phyloP scores from a whole-genome alignment of 2,797 vertebrate species.

The Phrynocephalus forsythii region DNA sequence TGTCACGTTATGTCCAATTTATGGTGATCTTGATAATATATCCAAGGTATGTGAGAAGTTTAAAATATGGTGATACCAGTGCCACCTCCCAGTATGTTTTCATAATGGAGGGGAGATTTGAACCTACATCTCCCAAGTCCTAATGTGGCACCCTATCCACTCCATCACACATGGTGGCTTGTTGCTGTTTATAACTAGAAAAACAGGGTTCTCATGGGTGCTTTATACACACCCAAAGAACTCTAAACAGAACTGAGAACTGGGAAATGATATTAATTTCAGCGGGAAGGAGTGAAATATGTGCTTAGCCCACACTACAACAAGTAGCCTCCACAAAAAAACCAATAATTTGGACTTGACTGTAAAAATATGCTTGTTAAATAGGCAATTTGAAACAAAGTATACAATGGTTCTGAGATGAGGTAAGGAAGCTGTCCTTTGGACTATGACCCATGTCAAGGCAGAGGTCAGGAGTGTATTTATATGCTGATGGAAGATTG shows the following conservation, averaged over 20 bases:
- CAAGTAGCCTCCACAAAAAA: not conserved
- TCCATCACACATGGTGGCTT: not conserved
- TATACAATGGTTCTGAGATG: not conserved
- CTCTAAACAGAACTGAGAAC: too few relatives aligned
- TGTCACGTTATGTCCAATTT: not conserved
- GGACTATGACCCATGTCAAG: not conserved
- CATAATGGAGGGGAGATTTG: not conserved
- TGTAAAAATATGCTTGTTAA: not conserved
- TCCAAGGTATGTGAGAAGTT: not conserved
- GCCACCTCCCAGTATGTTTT: not conserved
- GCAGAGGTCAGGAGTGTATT: not conserved
- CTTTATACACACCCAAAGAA: not conserved
- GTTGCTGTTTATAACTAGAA: not conserved
- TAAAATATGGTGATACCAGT: not conserved
- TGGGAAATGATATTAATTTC: not conserved
- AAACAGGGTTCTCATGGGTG: not conserved
- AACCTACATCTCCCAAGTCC: not conserved
- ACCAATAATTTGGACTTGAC: not conserved
- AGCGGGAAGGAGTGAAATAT: not conserved
- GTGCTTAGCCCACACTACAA: not conserved
- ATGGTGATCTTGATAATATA: not conserved
- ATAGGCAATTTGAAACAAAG: not conserved
- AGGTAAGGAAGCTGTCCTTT: not conserved
- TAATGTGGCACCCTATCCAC: not conserved
- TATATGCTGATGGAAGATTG: not conserved